Base-by-base conservation (phyloP, 2,797 vertebrate genomes). In the Pachyuromys duprasi region DNA sequence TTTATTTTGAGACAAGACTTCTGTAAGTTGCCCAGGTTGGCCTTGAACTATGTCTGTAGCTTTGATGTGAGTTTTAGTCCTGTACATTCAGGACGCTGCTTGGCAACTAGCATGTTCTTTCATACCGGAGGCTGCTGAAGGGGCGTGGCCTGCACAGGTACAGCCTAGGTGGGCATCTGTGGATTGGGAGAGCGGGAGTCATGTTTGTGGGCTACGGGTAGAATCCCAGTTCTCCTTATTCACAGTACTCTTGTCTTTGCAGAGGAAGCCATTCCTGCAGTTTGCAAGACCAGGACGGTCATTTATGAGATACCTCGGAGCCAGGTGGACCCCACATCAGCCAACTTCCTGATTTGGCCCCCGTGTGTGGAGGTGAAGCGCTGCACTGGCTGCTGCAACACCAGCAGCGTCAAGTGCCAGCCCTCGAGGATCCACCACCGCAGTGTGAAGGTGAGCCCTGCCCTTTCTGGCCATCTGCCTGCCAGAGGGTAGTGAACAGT, bases 281-380 rank as follows among this genome's bases (percentile, higher is more conserved):
- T 98, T 96, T 99, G 99, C 97, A 99, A 99, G 98, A 99, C 99
- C 18, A 99, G 99, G 89, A 99, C 99, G 2, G 99, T 99, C 95
- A 99, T 99, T 95, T 99, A 99, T 0, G 99, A 99, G 99, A 99
- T 99, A 97, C 99, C 99, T 96, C 99, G 99, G 97, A 99, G 99
- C 97, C 99, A 99, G 98, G 99, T 99, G 75, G 99, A 99, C 97
- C 98, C 99, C 97, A 99, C 99, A 9, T 99, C 99, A 0, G 99
- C 99, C 97, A 99, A 99, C 98, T 99, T 99, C 98, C 98, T 99
- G 98, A 99, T 99, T 98, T 99, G 99, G 99, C 99, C 99, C 0
- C 99, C 99, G 4, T 99, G 99, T 1, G 99, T 99, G 92, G 99
- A 99, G 98, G 99, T 99, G 98, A 99, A 98, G 60, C 99, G 99